Percentiles rank a stretch among this genome's conserved stretches.
Conservation (phyloP, 1,140 invertebrate genomes). For the Drosophila triauraria region DNA sequence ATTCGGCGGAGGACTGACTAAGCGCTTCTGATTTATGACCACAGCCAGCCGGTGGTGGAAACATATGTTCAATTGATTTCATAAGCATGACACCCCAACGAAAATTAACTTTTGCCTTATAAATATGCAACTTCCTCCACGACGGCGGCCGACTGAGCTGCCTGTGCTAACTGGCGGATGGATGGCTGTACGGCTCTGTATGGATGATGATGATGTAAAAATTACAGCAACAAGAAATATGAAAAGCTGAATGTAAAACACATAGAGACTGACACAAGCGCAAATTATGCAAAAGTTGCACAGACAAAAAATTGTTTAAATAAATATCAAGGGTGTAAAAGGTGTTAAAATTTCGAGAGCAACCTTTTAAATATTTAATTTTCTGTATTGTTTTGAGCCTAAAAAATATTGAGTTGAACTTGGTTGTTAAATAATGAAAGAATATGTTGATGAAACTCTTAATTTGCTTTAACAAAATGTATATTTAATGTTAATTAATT, state of each 20-base stretch:
- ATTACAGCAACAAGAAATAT: slow-evolving; percentile 42
- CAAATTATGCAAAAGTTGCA: slow-evolving; percentile 74
- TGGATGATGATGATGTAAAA: slow-evolving; percentile 70
- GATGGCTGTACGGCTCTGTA: neutral
- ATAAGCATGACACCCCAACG: slow-evolving; percentile 73
- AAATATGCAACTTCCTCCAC: slow-evolving; percentile 83
- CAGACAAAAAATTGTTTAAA: neutral
- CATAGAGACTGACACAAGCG: neutral
- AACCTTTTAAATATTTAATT: neutral
- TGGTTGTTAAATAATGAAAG: neutral
- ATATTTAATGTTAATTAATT: neutral
- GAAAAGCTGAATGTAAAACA: slow-evolving; percentile 68
- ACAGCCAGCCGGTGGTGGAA: slow-evolving; percentile 41
- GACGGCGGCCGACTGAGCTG: slow-evolving; percentile 36
- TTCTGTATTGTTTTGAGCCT: neutral
- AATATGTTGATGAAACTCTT: neutral
- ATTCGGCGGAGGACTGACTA: slow-evolving; percentile 55
- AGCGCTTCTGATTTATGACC: slow-evolving; percentile 78
- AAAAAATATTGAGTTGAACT: too few relatives aligned
- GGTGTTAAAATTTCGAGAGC: neutral
- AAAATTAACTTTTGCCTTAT: slow-evolving; percentile 64
- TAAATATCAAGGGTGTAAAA: neutral
- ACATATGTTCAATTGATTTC: slow-evolving; percentile 82
- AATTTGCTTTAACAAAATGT: neutral
- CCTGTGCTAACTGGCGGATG: slow-evolving; percentile 25